phyloP scores from a whole-genome alignment of 2,797 vertebrate genomes.

The Pangasius mekongensis region DNA sequence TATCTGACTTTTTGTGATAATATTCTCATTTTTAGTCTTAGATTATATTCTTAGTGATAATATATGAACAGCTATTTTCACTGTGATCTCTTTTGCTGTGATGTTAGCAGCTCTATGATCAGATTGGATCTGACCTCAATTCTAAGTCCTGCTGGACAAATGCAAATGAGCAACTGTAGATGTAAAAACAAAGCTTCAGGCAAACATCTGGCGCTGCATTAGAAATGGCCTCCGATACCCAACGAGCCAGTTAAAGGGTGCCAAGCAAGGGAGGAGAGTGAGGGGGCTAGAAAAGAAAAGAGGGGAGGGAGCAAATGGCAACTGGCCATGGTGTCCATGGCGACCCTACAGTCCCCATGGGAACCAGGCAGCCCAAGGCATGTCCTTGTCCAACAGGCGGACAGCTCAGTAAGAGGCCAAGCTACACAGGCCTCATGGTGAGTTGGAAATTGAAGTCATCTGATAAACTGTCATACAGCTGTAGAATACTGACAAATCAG shows the following conservation, averaged over 20 bases:
- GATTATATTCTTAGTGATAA: neutral
- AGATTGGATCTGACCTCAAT: neutral
- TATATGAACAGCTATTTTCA: neutral
- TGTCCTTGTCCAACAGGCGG: slow-evolving; percentile 37
- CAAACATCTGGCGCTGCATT: neutral
- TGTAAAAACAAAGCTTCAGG: neutral
- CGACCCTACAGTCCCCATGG: slow-evolving; percentile 59
- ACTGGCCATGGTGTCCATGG: slow-evolving; percentile 60
- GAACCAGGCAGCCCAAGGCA: slow-evolving; percentile 53
- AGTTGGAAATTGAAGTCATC: slow-evolving; percentile 20
- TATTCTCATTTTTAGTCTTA: no score
- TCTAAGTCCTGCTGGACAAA: neutral
- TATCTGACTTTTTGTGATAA: neutral
- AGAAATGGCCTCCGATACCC: slow-evolving; percentile 24
- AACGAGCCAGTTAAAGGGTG: slow-evolving; percentile 42
- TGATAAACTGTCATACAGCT: slow-evolving; percentile 2
- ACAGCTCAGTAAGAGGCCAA: slow-evolving; percentile 33
- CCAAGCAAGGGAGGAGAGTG: slow-evolving; percentile 31
- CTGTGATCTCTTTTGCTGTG: neutral
- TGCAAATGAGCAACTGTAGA: slow-evolving; percentile 6
- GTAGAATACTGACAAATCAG: neutral
- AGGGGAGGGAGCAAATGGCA: slow-evolving; percentile 34
- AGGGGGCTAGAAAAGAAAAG: neutral
- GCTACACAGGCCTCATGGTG: slow-evolving; percentile 17
- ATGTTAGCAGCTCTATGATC: neutral